Conservation (phyloP, 2,797 vertebrate species). For the Fistularia commersonii region DNA sequence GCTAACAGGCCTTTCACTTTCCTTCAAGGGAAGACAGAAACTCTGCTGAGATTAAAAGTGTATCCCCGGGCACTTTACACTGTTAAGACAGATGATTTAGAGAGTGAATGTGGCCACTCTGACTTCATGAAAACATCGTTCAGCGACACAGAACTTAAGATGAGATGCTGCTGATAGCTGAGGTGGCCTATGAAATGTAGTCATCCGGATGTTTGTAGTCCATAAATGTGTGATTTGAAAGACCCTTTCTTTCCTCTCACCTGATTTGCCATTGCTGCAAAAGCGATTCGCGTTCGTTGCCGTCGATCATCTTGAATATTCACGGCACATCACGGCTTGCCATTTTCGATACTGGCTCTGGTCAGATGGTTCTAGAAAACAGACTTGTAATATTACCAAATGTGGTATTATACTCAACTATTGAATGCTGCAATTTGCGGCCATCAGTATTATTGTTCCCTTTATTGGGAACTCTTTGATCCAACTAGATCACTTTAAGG, state of each 20-base stretch:
- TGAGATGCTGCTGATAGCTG: conserved; percentile 20
- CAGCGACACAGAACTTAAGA: conserved; percentile 12
- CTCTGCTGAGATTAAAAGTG: conserved; percentile 38
- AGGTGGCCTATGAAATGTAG: conserved; percentile 28
- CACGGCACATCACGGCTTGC: conserved; percentile 4
- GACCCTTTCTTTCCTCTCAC: conserved; percentile 20
- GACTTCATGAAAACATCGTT: conserved; percentile 8
- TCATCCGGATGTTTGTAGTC: conserved; percentile 39
- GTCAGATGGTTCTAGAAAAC: conserved; percentile 28
- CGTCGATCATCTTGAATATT: too few species aligned
- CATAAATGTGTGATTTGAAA: conserved; percentile 30
- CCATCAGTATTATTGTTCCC: conserved; percentile 69
- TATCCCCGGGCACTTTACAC: conserved; percentile 22
- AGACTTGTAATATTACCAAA: conserved; percentile 53
- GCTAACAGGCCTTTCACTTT: conserved; percentile 13
- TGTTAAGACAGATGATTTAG: conserved; percentile 20
- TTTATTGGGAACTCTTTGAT: conserved; percentile 44
- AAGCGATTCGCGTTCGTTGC: conserved; percentile 12
- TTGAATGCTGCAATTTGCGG: conserved; percentile 57
- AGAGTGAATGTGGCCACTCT: too few species aligned
- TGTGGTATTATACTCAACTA: conserved; percentile 57
- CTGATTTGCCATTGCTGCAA: conserved; percentile 21
- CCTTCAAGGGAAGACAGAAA: conserved; percentile 32
- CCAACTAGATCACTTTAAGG: conserved; percentile 37
- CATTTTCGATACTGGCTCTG: conserved; percentile 3